Conservation (phyloP, 2,797 vertebrate genomes). For the Cercopithecus hamlyni region DNA sequence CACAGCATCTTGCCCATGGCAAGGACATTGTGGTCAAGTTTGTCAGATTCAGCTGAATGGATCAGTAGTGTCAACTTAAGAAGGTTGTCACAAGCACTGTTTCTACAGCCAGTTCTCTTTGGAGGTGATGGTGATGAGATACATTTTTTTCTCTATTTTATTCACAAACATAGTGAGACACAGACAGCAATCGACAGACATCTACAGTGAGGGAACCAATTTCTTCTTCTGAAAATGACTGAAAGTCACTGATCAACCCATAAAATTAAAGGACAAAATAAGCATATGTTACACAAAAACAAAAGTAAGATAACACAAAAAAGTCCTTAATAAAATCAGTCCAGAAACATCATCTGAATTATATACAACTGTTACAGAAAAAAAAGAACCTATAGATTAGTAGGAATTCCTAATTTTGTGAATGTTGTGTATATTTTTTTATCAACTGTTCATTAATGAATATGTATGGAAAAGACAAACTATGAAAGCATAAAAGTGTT, state of each 20-base stretch:
- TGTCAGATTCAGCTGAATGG: neutral
- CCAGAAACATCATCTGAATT: conserved; percentile 36
- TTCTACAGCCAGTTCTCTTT: neutral
- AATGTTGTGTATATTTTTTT: conserved; percentile 21
- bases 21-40: neutral
- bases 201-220: neutral
- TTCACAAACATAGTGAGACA: neutral
- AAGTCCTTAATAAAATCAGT: conserved; percentile 29
- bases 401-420: conserved; percentile 6
- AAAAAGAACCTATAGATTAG: neutral
- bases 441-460: conserved; percentile 66
- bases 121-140: neutral
- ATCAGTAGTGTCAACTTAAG: neutral
- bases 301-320: neutral
- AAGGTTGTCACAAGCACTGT: conserved; percentile 14
- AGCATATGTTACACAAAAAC: neutral
- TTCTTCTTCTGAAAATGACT: conserved; percentile 12
- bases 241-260: conserved; percentile 41
- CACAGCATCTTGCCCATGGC: conserved; percentile 34
- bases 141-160: neutral
- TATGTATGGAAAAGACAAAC: conserved; percentile 66
- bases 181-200: neutral
- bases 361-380: conserved; percentile 2
- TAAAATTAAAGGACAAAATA: conserved; percentile 39
- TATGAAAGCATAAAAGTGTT: conserved; percentile 65